Conservation (phyloP, 2,888 invertebrate genomes). For the Matsumyia berberina region DNA sequence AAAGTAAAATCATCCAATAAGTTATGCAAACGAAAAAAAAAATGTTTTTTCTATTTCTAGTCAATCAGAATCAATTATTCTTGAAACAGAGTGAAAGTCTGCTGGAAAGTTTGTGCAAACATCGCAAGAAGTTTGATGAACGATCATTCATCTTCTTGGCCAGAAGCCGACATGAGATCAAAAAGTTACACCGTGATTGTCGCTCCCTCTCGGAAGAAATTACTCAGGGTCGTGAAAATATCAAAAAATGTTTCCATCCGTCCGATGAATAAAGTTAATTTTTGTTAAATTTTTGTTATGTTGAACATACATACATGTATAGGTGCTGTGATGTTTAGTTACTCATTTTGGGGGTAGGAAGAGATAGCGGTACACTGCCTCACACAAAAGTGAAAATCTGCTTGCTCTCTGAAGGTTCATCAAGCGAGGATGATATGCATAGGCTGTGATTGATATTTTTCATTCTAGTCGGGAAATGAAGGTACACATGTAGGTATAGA, state of each 20-base stretch:
- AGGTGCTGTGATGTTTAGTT: too few species aligned
- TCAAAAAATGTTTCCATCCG: constrained; percentile 9
- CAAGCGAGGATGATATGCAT: too few species aligned
- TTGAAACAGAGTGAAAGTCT: constrained; percentile 37
- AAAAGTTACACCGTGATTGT: constrained; percentile 31
- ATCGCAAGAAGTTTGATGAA: constrained; percentile 34
- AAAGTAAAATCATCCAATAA: background rate
- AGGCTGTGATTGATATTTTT: too few species aligned
- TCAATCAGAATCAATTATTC: constrained; percentile 14
- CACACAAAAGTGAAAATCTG: too few species aligned
- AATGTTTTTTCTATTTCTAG: background rate
- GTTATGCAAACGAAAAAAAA: background rate
- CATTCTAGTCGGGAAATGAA: too few species aligned
- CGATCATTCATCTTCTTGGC: constrained; percentile 27
- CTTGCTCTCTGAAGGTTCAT: too few species aligned
- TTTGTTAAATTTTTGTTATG: background rate
- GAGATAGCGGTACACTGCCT: too few species aligned
- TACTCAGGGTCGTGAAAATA: constrained; percentile 14
- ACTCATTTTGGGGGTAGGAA: too few species aligned
- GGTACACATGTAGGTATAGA: too few species aligned
- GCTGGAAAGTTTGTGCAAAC: constrained; percentile 17
- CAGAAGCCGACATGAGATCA: constrained; percentile 25
- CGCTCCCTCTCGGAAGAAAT: constrained; percentile 12
- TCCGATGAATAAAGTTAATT: constrained; percentile 24
- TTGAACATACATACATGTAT: too few species aligned